Base-by-base conservation (phyloP, 23 tunicate species). In the Diplosoma virens region DNA sequence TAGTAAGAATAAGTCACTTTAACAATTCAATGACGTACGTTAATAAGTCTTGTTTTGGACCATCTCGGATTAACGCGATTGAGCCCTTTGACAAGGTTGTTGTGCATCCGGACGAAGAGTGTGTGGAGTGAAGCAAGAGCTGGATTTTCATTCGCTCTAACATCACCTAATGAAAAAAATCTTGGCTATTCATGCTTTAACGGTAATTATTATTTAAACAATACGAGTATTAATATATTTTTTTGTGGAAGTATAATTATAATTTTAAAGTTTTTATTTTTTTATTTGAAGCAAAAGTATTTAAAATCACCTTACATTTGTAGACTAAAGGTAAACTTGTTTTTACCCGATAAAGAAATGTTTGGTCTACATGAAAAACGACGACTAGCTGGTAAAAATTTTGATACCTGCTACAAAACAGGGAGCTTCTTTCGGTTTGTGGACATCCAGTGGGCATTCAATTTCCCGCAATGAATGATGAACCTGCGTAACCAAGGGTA, bases 131-230 rank as follows among this genome's bases (percentile, higher is more conserved):
- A 83, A 23, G 91, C 64, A 0, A 90, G 78, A 9, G 70, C 89
- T 2, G 81, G 76, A 66, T 90, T 84, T 72, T 90, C 90, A 66
- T 84, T 84, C 3, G 86, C 89, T 50, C 97, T 63, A 7, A 35
- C 73, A 45, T 90, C 97, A 53, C 97, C 97, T 84, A 83, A 6
- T 50, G 3, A 22, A 26, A 61, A 61, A 6, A 41, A 7, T n/a
- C n/a, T n/a, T n/a, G n/a, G n/a, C n/a, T n/a, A n/a, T n/a, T n/a
- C n/a, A n/a, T n/a, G n/a, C n/a, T n/a, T n/a, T n/a, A n/a, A n/a
- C n/a, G n/a, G n/a, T n/a, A n/a, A n/a, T n/a, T n/a, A n/a, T n/a
- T n/a, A n/a, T n/a, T n/a, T n/a, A n/a, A n/a, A n/a, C n/a, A n/a
- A n/a, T n/a, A n/a, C n/a, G n/a, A n/a, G n/a, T n/a, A n/a, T n/a